phyloP scores from a whole-genome alignment of 2,888 invertebrate species.

The Xanthia togata region DNA sequence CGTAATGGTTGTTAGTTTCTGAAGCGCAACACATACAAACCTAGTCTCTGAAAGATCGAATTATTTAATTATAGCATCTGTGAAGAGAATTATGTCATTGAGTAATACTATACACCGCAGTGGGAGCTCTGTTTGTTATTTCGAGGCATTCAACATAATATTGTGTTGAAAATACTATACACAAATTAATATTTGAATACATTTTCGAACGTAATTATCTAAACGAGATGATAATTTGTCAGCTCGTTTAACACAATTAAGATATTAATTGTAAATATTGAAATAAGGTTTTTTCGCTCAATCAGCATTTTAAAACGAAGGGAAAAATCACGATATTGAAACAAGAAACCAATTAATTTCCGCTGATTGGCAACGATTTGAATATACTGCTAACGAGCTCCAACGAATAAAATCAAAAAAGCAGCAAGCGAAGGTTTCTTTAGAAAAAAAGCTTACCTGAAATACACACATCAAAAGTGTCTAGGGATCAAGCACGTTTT shows the following conservation, averaged over 20 bases:
- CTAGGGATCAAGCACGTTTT: too few species aligned
- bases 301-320: conserved; percentile 55
- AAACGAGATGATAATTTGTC: conserved; percentile 40
- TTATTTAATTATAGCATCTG: conserved; percentile 26
- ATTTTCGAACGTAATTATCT: conserved; percentile 29
- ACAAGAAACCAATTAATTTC: conserved; percentile 68
- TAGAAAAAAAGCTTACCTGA: conserved; percentile 48
- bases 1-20: conserved; percentile 15
- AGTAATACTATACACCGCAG: conserved; percentile 10
- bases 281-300: conserved; percentile 46
- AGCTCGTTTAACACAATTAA: conserved; percentile 38
- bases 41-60: conserved; percentile 21
- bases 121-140: not conserved
- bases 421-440: conserved; percentile 33
- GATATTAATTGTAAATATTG: conserved; percentile 53
- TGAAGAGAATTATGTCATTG: conserved; percentile 14
- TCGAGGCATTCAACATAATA: not conserved
- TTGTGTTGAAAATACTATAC: conserved; percentile 15
- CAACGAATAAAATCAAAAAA: conserved; percentile 62
- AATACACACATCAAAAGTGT: conserved; percentile 31
- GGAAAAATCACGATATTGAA: conserved; percentile 60
- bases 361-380: conserved; percentile 66
- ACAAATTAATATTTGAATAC: conserved; percentile 2
- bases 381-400: conserved; percentile 63
- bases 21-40: conserved; percentile 13